A percentile compares a stretch with the other conserved stretches of the same genome.
phyloP scores from a whole-genome alignment of 2,888 invertebrate species.

The Theretra japonica region DNA sequence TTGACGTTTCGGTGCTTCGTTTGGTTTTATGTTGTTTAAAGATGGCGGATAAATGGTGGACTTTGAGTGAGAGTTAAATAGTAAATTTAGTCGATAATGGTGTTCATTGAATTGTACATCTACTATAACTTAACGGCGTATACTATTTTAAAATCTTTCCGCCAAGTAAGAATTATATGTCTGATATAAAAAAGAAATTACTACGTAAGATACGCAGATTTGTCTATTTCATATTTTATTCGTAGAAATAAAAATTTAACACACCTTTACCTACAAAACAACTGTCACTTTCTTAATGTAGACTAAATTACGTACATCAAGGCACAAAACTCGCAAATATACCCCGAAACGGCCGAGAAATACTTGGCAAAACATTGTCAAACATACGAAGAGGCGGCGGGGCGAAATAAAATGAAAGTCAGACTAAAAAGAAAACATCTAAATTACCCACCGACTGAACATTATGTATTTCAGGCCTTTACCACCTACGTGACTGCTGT shows the following conservation, averaged over 20 bases:
- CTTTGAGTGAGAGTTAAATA: too few relatives aligned
- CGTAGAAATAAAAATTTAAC: too few relatives aligned
- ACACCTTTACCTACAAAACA: background rate
- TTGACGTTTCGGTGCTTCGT: too few relatives aligned
- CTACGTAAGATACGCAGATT: too few relatives aligned
- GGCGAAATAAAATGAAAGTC: conserved; percentile 26
- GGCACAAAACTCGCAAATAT: background rate
- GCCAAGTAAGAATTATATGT: too few relatives aligned
- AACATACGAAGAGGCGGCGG: conserved; percentile 18
- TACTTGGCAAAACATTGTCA: conserved; percentile 15
- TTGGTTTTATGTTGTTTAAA: background rate
- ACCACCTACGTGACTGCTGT: conserved; percentile 39
- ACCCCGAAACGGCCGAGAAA: background rate
- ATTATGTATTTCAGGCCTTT: conserved; percentile 39
- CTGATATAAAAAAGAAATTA: too few relatives aligned
- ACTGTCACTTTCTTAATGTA: background rate
- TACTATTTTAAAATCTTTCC: too few relatives aligned
- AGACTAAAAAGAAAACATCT: conserved; percentile 33
- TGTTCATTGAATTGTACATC: too few relatives aligned
- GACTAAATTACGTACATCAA: background rate
- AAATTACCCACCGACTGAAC: conserved; percentile 37
- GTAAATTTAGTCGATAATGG: too few relatives aligned
- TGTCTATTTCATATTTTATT: too few relatives aligned
- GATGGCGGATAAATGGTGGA: too few relatives aligned
- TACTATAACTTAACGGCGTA: too few relatives aligned